Evolutionary conservation across 2,113 vertebrate genomes (phyloP), one percentile per base, ranked within the genome.

Genomic region (Opisthocomus hoazin): DNA sequence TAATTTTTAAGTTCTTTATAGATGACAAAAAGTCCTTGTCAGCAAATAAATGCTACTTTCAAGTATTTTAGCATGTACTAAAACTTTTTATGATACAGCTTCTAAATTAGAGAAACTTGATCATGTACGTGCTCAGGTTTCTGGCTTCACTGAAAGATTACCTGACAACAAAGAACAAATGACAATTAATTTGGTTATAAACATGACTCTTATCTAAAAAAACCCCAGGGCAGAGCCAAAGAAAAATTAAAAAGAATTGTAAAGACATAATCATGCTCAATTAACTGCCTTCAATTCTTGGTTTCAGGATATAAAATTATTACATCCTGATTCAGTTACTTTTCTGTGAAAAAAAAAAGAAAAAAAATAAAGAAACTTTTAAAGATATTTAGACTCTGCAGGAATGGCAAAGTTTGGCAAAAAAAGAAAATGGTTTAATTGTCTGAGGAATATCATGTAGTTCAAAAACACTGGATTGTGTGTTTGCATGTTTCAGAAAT

Each of bases 41-140:
- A 95, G 69, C 65, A 96, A 74, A 39, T 78, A 89, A 86, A 53
- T 45, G 78, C 15, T 60, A 32, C 51, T 71, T 95, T 61, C 51
- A 63, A 66, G 37, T 84, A 37, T 89, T 92, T 89, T 71, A 92
- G 61, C 17, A 48, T 34, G 46, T 60, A 87, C 56, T 93, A 81
- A 91, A 91, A 78, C n/a, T 46, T 50, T 86, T 89, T 91, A 94
- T 81, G 73, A 60, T 50, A 71, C 34, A 84, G 46, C 60, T 92
- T 87, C 48, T 78, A 78, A 94, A 92, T 84, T 84, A 92, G 64
- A 91, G 51, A 87, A 81, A 88, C 70, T 54, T 75, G 41, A 84
- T 78, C 2, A 0, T 24, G 9, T 64, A 87, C 2, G 2, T 89
- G 53, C 34, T 84, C 45, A 86, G 57, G 34, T 93, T 95, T 84